phyloP scores from a whole-genome alignment of 2,113 vertebrate species.

The Psophia crepitans region DNA sequence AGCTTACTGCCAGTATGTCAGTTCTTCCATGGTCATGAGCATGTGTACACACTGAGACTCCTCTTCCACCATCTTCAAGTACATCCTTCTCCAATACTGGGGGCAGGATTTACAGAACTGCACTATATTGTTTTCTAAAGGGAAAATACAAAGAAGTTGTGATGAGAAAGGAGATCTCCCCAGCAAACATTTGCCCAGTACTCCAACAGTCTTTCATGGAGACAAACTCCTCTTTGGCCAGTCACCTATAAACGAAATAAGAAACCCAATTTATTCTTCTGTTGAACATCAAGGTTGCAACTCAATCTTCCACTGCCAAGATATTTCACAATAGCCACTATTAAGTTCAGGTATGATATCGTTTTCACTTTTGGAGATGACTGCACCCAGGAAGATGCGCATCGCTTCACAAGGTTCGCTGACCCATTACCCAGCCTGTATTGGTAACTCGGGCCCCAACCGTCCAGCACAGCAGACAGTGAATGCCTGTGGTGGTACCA shows the following conservation, averaged over 20 bases:
- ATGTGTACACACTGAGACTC: background rate
- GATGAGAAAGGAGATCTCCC: background rate
- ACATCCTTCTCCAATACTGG: background rate
- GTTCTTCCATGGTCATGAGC: background rate
- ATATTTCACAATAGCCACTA: background rate
- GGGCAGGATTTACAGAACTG: background rate
- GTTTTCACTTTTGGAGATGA: background rate
- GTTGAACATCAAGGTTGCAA: background rate
- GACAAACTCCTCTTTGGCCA: slow-evolving; percentile 5
- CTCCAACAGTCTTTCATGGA: background rate
- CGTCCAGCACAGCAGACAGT: background rate
- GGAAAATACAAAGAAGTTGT: background rate
- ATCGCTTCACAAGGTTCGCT: background rate
- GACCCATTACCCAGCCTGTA: rapidly evolving
- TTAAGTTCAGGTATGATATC: background rate
- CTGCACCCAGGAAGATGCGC: background rate
- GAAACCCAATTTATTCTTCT: background rate
- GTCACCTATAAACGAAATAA: background rate
- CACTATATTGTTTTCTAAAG: background rate
- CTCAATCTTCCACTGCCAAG: background rate
- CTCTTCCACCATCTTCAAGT: background rate
- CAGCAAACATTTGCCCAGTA: slow-evolving; percentile 1
- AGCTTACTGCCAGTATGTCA: background rate
- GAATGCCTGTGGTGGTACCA: background rate
- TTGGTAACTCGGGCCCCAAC: background rate